These are phyloP conservation scores for Cephonodes hylas DNA, from an alignment of 2,888 invertebrate genomes.

Conservation along the genomic window DNA sequence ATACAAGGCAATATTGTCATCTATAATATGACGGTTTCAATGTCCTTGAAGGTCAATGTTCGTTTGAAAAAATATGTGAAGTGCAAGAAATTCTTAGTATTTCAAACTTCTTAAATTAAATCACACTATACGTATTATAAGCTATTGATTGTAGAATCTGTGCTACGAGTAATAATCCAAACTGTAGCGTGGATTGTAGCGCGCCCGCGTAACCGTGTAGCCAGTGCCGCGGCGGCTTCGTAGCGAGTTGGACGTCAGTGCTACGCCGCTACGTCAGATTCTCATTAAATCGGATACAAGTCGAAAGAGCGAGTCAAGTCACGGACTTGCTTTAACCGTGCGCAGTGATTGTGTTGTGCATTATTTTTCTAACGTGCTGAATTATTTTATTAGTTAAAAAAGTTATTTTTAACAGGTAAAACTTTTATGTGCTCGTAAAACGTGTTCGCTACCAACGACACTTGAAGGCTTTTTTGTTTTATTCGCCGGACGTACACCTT, in stretches of 20 bases:
- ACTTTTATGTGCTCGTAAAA: constrained; percentile 43
- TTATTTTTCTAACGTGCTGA: background rate
- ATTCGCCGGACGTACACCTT: constrained; percentile 50
- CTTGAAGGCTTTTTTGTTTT: constrained; percentile 50
- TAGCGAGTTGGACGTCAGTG: constrained; percentile 57
- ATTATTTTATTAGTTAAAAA: constrained; percentile 1
- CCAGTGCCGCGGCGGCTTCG: constrained; percentile 69
- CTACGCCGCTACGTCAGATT: constrained; percentile 35
- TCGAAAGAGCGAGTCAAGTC: constrained; percentile 9
- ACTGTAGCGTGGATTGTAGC: constrained; percentile 63
- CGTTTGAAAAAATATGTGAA: constrained; percentile 3
- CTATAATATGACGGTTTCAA: no score
- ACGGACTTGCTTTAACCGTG: constrained; percentile 3
- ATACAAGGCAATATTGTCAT: no score
- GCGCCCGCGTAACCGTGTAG: constrained; percentile 68
- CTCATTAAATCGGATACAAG: constrained; percentile 13
- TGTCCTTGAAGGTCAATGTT: background rate
- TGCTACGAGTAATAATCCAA: constrained; percentile 69
- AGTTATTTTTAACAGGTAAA: constrained; percentile 46
- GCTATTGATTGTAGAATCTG: constrained; percentile 74
- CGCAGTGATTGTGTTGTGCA: constrained; percentile 55
- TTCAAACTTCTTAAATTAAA: constrained; percentile 11
- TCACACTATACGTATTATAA: constrained; percentile 33
- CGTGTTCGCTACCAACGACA: constrained; percentile 40
- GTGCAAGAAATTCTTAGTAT: background rate